phyloP scores from a whole-genome alignment of 2,888 invertebrate species.

The Monoplex corrugatus region DNA sequence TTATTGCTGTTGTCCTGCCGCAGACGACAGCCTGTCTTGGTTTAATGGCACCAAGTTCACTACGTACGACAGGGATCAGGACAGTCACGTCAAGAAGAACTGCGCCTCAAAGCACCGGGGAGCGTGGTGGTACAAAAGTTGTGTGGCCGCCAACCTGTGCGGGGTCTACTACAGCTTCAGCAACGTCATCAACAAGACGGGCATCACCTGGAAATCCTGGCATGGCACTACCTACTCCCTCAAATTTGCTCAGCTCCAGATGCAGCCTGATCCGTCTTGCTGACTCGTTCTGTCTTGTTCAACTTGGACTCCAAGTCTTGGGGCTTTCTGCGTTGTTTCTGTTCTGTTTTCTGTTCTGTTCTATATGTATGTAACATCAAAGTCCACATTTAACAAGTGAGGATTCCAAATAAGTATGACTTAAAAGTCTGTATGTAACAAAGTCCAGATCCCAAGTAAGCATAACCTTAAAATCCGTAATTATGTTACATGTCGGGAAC shows the following conservation, averaged over 20 bases:
- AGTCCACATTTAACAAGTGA: no score
- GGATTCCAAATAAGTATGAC: no score
- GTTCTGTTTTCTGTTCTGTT: no score
- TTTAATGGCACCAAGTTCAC: background rate
- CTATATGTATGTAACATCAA: no score
- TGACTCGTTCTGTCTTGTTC: no score
- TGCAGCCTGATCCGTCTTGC: background rate
- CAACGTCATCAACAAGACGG: background rate
- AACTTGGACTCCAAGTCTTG: no score
- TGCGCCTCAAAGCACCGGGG: background rate
- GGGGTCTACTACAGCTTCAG: background rate
- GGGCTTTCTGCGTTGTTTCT: no score
- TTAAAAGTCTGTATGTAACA: no score
- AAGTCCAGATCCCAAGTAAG: no score
- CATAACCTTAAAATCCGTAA: no score
- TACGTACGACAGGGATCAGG: background rate
- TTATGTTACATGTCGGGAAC: no score
- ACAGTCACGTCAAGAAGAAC: background rate
- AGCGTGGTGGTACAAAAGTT: slow-evolving; percentile 1
- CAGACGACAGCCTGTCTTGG: background rate
- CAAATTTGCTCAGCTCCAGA: background rate
- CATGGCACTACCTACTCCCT: background rate
- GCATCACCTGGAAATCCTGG: background rate
- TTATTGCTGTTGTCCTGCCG: no score
- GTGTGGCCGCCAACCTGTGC: background rate